Evolutionary conservation across 2,888 invertebrate genomes (phyloP).

Genomic region (Leuctra nigra): DNA sequence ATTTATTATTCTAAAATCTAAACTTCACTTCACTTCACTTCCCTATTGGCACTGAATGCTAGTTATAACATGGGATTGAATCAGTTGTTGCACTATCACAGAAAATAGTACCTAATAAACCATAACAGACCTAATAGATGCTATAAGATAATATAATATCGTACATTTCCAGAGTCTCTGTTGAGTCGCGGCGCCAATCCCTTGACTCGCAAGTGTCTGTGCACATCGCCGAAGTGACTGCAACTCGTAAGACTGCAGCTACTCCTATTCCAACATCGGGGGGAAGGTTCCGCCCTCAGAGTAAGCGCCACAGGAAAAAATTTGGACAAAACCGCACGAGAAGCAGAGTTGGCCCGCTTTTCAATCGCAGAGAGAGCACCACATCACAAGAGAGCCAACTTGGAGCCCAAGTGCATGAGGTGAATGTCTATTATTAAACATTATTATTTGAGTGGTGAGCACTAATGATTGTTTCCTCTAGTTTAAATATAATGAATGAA

Average conservation of each 20-base stretch:
- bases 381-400: conserved; percentile 74
- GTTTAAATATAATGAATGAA: not conserved
- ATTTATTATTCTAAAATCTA: too few species aligned
- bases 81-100: too few species aligned
- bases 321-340: conserved; percentile 39
- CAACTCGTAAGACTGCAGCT: conserved; percentile 55
- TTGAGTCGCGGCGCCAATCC: conserved; percentile 80
- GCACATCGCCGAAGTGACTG: conserved; percentile 77
- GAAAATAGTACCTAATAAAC: too few species aligned
- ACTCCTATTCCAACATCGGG: conserved; percentile 30
- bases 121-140: too few species aligned
- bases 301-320: conserved; percentile 41
- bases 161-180: conserved; percentile 63
- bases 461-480: not conserved
- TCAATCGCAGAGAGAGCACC: conserved; percentile 53
- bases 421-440: not conserved
- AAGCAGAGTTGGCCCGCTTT: conserved; percentile 36
- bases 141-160: too few species aligned
- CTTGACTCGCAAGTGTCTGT: conserved; percentile 82
- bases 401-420: conserved; percentile 47
- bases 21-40: too few species aligned
- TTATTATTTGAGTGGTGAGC: not conserved
- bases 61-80: too few species aligned
- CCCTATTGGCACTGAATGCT: too few species aligned
- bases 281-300: conserved; percentile 31